Percentiles rank a stretch among this genome's conserved stretches.
phyloP scores from a whole-genome alignment of 2,113 vertebrate species.

The Pycnonotus jocosus region DNA sequence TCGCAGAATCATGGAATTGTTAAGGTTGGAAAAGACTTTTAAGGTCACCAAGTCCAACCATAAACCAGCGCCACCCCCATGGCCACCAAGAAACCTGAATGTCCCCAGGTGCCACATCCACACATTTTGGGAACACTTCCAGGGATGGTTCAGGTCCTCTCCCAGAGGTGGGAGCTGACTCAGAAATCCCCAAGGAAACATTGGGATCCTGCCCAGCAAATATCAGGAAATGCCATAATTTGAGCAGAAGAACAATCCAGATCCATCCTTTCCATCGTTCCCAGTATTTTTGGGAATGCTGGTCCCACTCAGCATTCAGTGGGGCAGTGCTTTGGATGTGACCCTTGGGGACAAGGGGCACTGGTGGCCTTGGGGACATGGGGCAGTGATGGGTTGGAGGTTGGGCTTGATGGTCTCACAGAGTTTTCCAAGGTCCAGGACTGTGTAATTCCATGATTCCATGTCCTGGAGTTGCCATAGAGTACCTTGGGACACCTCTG shows the following conservation, averaged over 20 bases:
- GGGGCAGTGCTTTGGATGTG: not conserved
- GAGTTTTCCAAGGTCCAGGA: not conserved
- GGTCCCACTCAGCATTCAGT: not conserved
- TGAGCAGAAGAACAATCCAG: not conserved
- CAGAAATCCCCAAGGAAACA: not conserved
- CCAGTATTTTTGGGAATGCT: fast-evolving
- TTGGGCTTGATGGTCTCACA: too few relatives aligned
- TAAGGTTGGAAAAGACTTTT: not conserved
- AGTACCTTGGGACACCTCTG: not conserved
- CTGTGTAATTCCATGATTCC: not conserved
- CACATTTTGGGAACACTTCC: not conserved
- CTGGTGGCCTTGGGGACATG: not conserved
- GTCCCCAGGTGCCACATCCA: not conserved
- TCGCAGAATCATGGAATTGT: not conserved
- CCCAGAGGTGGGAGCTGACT: not conserved
- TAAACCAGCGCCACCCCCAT: not conserved
- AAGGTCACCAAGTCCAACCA: too few relatives aligned
- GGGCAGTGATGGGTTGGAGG: fast-evolving
- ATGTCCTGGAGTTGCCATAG: fast-evolving
- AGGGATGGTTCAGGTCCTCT: not conserved
- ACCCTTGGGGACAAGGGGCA: fast-evolving
- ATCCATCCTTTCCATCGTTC: fast-evolving
- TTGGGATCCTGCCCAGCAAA: not conserved
- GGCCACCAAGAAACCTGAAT: not conserved
- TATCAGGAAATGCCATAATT: not conserved